These are phyloP conservation scores for Copidosoma aretas DNA, from an alignment of 2,888 invertebrate genomes.

Conservation along the genomic window DNA sequence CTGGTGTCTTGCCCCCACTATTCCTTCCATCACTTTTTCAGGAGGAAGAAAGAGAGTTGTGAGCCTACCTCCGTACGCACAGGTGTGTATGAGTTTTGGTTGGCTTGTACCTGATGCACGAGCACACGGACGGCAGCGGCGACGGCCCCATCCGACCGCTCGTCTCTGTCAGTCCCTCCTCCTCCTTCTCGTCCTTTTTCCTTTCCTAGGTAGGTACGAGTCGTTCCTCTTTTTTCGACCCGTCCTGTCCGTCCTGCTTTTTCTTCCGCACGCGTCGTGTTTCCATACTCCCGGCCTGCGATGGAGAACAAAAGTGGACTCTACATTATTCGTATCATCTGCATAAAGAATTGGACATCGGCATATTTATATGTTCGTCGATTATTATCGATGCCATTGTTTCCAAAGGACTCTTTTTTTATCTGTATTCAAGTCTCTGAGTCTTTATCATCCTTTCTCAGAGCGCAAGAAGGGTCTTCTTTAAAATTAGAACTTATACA, in stretches of 20 bases:
- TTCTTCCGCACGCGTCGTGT: background rate
- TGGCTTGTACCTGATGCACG: background rate
- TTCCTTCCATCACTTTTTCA: conserved; percentile 23
- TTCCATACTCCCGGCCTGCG: background rate
- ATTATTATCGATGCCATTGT: no score
- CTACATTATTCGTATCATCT: no score
- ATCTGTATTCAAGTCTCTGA: no score
- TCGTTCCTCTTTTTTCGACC: background rate
- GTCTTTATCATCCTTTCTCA: no score
- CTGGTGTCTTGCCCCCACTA: no score
- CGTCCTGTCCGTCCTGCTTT: background rate
- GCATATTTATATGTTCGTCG: no score
- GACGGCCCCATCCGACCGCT: background rate
- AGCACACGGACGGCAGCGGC: background rate
- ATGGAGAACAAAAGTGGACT: no score
- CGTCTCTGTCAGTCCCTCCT: conserved; percentile 10
- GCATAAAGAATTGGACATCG: no score
- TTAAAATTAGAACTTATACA: no score
- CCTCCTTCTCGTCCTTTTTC: background rate
- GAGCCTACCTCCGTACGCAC: background rate
- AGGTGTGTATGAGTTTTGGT: background rate
- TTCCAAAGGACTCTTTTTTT: no score
- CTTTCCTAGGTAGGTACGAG: background rate
- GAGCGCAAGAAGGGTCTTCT: no score
- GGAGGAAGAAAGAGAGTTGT: background rate